Conservation (phyloP, 2,797 vertebrate genomes). For the Enteromius thamalakanensis region DNA sequence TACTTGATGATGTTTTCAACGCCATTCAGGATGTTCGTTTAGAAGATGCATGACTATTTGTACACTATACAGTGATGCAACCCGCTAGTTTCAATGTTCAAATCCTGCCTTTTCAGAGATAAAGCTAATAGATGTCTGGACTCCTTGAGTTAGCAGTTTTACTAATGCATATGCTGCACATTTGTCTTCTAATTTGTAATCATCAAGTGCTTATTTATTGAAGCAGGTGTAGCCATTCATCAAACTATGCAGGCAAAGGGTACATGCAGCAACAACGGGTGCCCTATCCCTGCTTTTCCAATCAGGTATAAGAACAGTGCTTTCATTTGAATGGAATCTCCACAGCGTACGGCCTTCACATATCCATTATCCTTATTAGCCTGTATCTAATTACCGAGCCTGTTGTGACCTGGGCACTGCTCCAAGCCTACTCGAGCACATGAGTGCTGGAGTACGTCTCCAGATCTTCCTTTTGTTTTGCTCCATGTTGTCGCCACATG, state of each 20-base stretch:
- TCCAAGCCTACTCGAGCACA: not conserved
- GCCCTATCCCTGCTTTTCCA: not conserved
- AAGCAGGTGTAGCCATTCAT: slow-evolving; percentile 32
- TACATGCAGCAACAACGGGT: not conserved
- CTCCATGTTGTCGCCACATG: not conserved
- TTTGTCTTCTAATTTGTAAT: not conserved
- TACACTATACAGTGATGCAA: not conserved
- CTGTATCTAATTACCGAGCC: slow-evolving; percentile 13
- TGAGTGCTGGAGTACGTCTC: not conserved
- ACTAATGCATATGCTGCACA: not conserved
- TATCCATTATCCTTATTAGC: slow-evolving; percentile 27
- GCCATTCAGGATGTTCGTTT: not conserved
- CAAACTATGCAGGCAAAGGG: not conserved
- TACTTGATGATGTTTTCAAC: not conserved
- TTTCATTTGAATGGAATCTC: slow-evolving; percentile 15
- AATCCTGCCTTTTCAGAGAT: not conserved
- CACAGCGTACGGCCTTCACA: slow-evolving; percentile 3
- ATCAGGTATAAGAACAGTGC: not conserved
- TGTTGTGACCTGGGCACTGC: slow-evolving; percentile 21
- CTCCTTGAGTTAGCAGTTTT: slow-evolving; percentile 2
- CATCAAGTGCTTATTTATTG: slow-evolving; percentile 6
- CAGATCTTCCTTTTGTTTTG: slow-evolving; percentile 30
- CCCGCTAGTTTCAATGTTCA: not conserved
- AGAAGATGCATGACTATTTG: not conserved
- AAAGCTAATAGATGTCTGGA: not conserved